Conservation (phyloP, 2,797 vertebrate species). For the Anguilla obscura region DNA sequence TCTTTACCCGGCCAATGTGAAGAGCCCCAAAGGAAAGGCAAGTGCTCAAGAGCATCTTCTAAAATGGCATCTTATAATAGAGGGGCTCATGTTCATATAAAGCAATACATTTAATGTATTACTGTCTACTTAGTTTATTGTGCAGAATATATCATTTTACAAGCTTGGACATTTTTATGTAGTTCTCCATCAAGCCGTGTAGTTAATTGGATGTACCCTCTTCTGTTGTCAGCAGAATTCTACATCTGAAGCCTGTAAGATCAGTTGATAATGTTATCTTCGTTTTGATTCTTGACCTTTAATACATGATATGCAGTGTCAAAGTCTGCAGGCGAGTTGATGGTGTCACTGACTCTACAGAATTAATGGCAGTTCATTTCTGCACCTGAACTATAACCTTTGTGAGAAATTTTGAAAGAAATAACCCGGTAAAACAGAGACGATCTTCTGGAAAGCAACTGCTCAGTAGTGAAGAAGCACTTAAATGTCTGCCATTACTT, state of each 20-base stretch:
- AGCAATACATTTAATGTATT: not conserved
- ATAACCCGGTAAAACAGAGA: not conserved
- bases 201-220: not conserved
- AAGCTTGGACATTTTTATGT: not conserved
- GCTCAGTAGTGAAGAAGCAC: not conserved
- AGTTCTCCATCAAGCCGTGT: not conserved
- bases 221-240: not conserved
- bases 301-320: not conserved
- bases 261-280: constrained; percentile 10
- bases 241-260: not conserved
- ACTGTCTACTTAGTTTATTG: not conserved
- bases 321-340: not conserved
- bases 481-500: not conserved
- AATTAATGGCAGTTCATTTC: not conserved
- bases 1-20: constrained; percentile 90
- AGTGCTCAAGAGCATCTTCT: not conserved
- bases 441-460: not conserved
- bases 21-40: constrained; percentile 95
- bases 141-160: not conserved
- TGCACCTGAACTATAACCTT: not conserved
- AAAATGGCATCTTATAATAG: not conserved
- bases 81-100: not conserved
- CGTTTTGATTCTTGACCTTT: not conserved
- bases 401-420: not conserved
- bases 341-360: not conserved